phyloP scores from a whole-genome alignment of 1,140 invertebrate genomes.

The Eumaeus atala region DNA sequence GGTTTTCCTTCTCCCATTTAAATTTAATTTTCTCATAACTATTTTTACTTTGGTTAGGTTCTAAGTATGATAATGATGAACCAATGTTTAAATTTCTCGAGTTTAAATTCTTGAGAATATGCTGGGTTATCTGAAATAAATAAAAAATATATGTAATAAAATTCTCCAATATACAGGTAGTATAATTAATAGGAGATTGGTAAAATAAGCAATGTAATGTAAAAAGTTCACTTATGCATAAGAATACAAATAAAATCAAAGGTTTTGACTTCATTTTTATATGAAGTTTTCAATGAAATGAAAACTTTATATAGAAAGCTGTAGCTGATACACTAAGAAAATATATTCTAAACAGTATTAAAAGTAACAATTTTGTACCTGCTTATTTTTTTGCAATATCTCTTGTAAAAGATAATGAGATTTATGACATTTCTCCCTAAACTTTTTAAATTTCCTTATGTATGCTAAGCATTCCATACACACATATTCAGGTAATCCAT shows the following conservation, averaged over 20 bases:
- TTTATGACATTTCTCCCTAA: conserved; percentile 53
- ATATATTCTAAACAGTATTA: conserved; percentile 14
- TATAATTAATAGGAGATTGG: no score
- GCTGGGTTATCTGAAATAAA: conserved; percentile 43
- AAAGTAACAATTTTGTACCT: conserved; percentile 39
- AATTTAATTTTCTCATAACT: conserved; percentile 47
- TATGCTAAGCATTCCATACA: conserved; percentile 45
- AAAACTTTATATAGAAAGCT: no score
- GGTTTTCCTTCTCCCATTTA: conserved; percentile 44
- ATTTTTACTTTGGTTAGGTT: conserved; percentile 24
- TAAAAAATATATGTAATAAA: conserved; percentile 13
- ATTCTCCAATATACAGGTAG: no score
- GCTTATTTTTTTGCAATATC: conserved; percentile 39
- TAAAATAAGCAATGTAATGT: no score
- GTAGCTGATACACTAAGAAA: conserved; percentile 8
- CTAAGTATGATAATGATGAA: conserved; percentile 40
- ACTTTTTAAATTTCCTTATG: conserved; percentile 42
- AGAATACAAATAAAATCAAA: no score
- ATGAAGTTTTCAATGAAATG: no score
- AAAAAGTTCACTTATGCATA: no score
- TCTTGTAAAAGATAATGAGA: conserved; percentile 48
- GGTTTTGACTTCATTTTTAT: no score
- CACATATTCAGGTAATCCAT: conserved; percentile 50
- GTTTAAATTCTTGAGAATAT: conserved; percentile 35
- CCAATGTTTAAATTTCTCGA: conserved; percentile 31